Conservation (phyloP, 2,797 vertebrate genomes). For the Eutrigla gurnardus region DNA sequence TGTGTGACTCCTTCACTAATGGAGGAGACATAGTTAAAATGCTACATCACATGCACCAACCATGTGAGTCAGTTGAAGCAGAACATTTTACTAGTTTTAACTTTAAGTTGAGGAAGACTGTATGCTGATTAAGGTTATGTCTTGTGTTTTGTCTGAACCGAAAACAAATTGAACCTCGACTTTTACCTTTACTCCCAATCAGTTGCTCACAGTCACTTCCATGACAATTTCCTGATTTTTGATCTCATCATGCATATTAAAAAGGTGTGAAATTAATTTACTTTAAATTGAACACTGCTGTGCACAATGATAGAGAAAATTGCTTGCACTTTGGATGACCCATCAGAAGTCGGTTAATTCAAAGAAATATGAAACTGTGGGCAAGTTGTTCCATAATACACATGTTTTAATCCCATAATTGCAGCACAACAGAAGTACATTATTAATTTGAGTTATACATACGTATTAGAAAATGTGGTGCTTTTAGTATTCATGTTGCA, state of each 20-base stretch:
- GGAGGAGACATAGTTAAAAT: not conserved
- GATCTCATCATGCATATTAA: not conserved
- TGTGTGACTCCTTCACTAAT: constrained; percentile 25
- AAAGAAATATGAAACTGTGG: not conserved
- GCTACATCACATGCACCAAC: not conserved
- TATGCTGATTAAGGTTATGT: not conserved
- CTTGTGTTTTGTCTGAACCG: not conserved
- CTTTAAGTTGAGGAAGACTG: not conserved
- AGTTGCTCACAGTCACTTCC: not conserved
- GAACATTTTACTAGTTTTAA: not conserved
- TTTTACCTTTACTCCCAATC: not conserved
- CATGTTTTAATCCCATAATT: not conserved
- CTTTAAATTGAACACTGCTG: not conserved
- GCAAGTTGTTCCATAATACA: not conserved
- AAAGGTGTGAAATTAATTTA: not conserved
- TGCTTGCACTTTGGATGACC: no score
- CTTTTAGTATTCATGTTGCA: not conserved
- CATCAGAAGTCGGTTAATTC: not conserved
- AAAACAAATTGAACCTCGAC: not conserved
- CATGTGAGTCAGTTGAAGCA: not conserved
- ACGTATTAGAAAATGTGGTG: not conserved
- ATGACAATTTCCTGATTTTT: not conserved
- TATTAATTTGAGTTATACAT: not conserved
- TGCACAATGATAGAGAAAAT: no score
- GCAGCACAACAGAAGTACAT: not conserved